Evolutionary conservation across 2,888 invertebrate genomes (phyloP), one percentile per base, ranked within the genome.

Genomic region (Erebia aethiops): DNA sequence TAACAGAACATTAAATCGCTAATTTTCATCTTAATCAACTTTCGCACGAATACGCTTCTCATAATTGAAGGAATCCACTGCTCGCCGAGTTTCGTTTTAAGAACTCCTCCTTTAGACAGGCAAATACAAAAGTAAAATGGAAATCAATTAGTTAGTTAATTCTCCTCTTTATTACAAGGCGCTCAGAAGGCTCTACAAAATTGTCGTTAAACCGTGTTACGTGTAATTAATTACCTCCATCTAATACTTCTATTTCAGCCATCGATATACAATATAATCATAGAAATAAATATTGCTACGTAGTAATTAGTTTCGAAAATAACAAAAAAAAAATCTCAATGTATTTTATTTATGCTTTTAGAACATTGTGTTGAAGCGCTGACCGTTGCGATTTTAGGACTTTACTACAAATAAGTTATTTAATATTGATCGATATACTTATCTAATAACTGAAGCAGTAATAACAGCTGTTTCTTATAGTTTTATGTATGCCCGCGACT

Each of bases 151-250:
- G 73, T 77, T 75, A 72, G 77, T 82, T 80, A 81, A 81, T 83
- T 81, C 79, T 79, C 71, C 72, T 80, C 80, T 83, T 81, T 82
- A 80, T 79, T 78, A 82, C 80, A 79, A 86, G 78, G 81, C 82
- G 82, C 80, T 82, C 82, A 73, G 75, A 76, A 72, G 81, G 77
- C 77, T 82, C 65, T 72, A 52, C 82, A 80, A 80, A 84, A 83
- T 82, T 80, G 81, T 85, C 85, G 80, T 83, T 82, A 86, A 85
- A 79, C 78, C 77, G 78, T 82, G 84, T 87, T 85, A 84, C 84
- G 83, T 87, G 85, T 87, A 88, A 90, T 89, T 88, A 89, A 89
- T 88, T 87, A 84, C 83, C 76, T 74, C 72, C 78, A 76, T 77
- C 76, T 72, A 77, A 79, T 78, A 80, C 82, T 81, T 79, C 78